These are phyloP conservation scores for Agonopterix alstromeriana DNA, from an alignment of 2,888 invertebrate genomes.

Conservation along the genomic window DNA sequence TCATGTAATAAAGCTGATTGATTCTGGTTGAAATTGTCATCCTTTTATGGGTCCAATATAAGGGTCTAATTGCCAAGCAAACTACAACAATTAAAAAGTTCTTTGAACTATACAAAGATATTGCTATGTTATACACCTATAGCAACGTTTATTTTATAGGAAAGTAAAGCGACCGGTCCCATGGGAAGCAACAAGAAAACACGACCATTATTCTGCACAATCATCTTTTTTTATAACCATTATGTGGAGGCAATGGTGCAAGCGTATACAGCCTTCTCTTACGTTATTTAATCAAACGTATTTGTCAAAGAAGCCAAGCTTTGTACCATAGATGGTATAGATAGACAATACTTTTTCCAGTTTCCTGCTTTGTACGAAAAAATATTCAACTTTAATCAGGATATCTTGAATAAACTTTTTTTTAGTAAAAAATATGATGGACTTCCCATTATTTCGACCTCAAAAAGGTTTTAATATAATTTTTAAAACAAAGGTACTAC, in stretches of 20 bases:
- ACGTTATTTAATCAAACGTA: slow-evolving; percentile 36
- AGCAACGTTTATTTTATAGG: neutral
- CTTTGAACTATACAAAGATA: neutral
- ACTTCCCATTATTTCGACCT: too few species aligned
- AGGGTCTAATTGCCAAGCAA: neutral
- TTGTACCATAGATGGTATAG: too few species aligned
- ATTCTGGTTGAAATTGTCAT: slow-evolving; percentile 4
- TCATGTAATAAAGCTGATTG: too few species aligned
- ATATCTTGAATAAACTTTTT: too few species aligned
- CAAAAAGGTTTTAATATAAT: too few species aligned
- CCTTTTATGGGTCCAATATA: slow-evolving; percentile 3
- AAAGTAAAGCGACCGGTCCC: neutral
- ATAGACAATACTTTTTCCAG: too few species aligned
- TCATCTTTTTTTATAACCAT: slow-evolving; percentile 27
- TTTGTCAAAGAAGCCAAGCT: slow-evolving; percentile 10
- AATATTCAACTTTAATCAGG: too few species aligned
- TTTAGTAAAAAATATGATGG: too few species aligned
- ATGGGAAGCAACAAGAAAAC: slow-evolving; percentile 8
- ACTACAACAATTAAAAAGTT: neutral
- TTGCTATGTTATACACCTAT: neutral
- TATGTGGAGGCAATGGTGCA: slow-evolving; percentile 24
- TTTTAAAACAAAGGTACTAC: too few species aligned
- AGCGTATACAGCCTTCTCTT: slow-evolving; percentile 23
- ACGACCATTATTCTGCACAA: slow-evolving; percentile 11
- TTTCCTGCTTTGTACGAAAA: too few species aligned